These are phyloP conservation scores for Premnoplex brunnescens DNA, from an alignment of 2,797 vertebrate genomes.

Conservation along the genomic window DNA sequence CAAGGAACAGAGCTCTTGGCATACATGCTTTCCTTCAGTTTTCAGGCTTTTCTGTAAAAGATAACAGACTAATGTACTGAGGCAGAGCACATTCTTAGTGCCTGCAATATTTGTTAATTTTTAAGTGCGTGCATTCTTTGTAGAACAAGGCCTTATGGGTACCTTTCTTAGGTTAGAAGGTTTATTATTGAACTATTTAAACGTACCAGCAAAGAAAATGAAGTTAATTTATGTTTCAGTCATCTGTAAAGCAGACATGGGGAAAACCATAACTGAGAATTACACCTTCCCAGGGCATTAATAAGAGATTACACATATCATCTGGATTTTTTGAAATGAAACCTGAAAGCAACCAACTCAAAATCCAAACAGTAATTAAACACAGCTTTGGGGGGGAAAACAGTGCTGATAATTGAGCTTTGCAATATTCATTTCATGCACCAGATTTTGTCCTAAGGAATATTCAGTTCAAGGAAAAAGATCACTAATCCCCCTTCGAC, in stretches of 20 bases:
- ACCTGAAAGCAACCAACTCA: neutral
- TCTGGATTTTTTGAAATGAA: slow-evolving; percentile 15
- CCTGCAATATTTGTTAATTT: neutral
- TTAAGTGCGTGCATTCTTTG: neutral
- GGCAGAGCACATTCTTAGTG: neutral
- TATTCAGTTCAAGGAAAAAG: neutral
- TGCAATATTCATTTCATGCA: neutral
- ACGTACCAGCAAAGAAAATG: neutral
- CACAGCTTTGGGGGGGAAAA: neutral
- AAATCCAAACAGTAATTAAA: slow-evolving; percentile 7
- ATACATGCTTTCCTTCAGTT: neutral
- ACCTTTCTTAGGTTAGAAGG: neutral
- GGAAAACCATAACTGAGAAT: neutral
- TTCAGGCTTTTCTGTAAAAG: neutral
- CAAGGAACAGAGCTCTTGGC: neutral
- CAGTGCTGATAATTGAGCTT: neutral
- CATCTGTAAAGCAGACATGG: neutral
- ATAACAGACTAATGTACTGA: neutral
- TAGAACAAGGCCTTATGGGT: neutral
- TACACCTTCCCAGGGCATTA: neutral
- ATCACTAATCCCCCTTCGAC: accelerated
- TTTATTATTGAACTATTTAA: neutral
- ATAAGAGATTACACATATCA: neutral
- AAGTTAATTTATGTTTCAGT: neutral
- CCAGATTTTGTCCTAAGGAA: neutral